Conservation (phyloP, 2,888 invertebrate genomes). For the Cerastis rubricosa region DNA sequence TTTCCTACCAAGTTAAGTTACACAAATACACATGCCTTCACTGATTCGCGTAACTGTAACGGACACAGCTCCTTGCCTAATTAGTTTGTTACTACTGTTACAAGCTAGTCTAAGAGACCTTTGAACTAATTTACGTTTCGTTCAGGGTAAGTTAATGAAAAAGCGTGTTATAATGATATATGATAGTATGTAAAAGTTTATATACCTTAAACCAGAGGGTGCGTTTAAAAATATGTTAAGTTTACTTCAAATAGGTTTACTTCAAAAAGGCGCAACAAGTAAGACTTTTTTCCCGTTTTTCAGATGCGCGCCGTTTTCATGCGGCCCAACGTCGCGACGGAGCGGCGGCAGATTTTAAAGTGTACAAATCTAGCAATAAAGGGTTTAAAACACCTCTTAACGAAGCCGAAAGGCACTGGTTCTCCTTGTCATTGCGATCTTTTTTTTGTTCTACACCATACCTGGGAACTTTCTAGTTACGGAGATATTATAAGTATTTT, state of each 20-base stretch:
- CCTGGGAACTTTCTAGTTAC: too few relatives aligned
- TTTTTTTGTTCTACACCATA: too few relatives aligned
- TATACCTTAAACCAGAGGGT: neutral
- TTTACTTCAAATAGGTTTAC: neutral
- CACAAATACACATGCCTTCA: neutral
- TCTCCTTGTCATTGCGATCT: too few relatives aligned
- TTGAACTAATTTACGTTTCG: neutral
- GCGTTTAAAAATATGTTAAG: neutral
- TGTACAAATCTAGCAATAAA: neutral
- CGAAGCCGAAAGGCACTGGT: too few relatives aligned
- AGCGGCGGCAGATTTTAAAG: neutral
- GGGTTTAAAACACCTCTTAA: too few relatives aligned
- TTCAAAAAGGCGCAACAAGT: neutral
- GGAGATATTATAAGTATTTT: too few relatives aligned
- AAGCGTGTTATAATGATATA: neutral
- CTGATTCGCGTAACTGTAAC: conserved; percentile 13
- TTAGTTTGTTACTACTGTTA: conserved; percentile 7
- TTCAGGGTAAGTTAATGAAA: neutral
- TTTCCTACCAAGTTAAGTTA: neutral
- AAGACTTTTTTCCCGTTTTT: neutral
- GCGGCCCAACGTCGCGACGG: neutral
- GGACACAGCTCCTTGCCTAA: conserved; percentile 5
- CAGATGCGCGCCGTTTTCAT: neutral
- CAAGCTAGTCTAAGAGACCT: neutral
- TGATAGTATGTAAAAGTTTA: neutral